phyloP scores from a whole-genome alignment of 2,888 invertebrate genomes.

The Limulus polyphemus region DNA sequence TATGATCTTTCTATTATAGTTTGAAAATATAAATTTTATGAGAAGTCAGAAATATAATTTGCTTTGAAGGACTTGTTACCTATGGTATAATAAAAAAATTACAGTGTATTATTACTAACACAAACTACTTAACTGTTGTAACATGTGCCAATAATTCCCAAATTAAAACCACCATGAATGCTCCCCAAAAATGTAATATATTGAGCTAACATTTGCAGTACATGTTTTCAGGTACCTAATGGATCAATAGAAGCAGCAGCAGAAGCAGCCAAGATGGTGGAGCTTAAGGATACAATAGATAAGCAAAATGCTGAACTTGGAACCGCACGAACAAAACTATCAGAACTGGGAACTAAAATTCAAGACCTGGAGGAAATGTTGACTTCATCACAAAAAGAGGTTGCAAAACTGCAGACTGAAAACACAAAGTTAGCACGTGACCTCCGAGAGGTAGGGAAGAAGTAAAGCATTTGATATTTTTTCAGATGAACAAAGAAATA shows the following conservation, averaged over 20 bases:
- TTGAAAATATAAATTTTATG: no score
- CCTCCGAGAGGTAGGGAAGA: constrained; percentile 40
- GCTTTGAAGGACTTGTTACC: no score
- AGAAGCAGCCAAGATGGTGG: constrained; percentile 20
- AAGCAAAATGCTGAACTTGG: constrained; percentile 74
- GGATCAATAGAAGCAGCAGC: constrained; percentile 21
- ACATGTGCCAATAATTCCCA: no score
- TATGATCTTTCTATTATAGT: no score
- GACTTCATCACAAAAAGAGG: constrained; percentile 79
- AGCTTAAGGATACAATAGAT: constrained; percentile 31
- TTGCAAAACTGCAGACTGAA: constrained; percentile 50
- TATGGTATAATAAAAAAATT: no score
- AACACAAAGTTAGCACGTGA: constrained; percentile 86
- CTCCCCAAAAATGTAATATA: no score
- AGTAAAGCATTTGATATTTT: not conserved
- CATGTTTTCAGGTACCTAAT: constrained; percentile 15
- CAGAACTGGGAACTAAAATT: constrained; percentile 75
- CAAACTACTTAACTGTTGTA: no score
- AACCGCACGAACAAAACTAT: constrained; percentile 77
- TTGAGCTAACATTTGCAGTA: no score
- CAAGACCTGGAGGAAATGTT: constrained; percentile 80
- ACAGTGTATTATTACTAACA: no score
- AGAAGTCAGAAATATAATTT: no score
- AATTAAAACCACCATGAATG: no score
- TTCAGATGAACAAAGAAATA: no score